Conservation (phyloP, 2,888 invertebrate genomes). For the Drosophila stalkeri region DNA sequence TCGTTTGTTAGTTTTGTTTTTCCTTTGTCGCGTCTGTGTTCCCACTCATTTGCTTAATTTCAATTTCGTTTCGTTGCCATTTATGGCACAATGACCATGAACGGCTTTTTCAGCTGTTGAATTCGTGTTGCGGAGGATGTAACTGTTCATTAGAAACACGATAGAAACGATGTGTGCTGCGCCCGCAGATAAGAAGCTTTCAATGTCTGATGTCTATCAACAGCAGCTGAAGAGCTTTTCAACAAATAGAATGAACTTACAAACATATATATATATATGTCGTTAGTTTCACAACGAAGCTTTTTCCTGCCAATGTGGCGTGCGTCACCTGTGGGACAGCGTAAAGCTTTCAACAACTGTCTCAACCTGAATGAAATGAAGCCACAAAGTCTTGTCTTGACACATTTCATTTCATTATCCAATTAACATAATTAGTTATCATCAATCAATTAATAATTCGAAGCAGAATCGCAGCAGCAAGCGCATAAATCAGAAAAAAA, state of each 20-base stretch:
- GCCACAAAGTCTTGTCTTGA: conserved; percentile 55
- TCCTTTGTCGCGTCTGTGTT: conserved; percentile 65
- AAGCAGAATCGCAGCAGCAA: conserved; percentile 44
- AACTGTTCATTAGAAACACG: conserved; percentile 67
- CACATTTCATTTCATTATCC: conserved; percentile 77
- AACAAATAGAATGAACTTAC: not conserved
- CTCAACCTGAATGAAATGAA: conserved; percentile 43
- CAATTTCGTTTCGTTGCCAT: conserved; percentile 82
- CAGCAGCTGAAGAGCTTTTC: conserved; percentile 13
- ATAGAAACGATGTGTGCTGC: conserved; percentile 40
- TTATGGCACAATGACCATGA: conserved; percentile 83
- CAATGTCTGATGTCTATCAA: conserved; percentile 57
- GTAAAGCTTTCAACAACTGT: conserved; percentile 24
- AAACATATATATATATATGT: no score
- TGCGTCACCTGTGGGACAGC: conserved; percentile 37
- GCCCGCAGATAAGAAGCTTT: conserved; percentile 46
- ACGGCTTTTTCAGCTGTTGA: conserved; percentile 61
- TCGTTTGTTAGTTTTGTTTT: conserved; percentile 53
- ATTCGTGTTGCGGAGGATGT: conserved; percentile 71
- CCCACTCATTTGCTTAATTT: conserved; percentile 79
- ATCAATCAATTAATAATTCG: conserved; percentile 79
- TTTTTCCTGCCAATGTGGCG: conserved; percentile 53
- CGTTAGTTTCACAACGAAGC: conserved; percentile 21
- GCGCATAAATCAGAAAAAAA: conserved; percentile 71
- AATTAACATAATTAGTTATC: conserved; percentile 80